Base-by-base conservation (phyloP, 2,113 vertebrate species). In the Sitta europaea region DNA sequence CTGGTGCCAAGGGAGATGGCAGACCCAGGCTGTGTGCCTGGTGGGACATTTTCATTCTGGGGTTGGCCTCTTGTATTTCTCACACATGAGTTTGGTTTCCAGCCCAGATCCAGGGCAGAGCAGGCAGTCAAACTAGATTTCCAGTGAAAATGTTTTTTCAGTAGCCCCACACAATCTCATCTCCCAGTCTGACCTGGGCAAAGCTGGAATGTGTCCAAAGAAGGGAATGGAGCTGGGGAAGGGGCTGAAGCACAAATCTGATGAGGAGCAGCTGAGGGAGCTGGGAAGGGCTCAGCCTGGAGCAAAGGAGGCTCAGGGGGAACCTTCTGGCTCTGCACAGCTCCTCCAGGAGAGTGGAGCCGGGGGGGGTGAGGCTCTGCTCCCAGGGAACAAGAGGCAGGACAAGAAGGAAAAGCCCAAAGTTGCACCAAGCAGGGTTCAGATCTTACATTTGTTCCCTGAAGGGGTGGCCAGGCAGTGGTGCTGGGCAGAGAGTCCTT, bases 11-110 rank as follows among this genome's bases (percentile, higher is more conserved):
- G 24, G 18, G 68, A 63, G 63, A 13, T 35, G 67, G 36, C 58
- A 92, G 80, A 19, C 33, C 11, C 43, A 35, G 36, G 2, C 50
- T 12, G 4, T 29, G 20, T 40, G 10, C 29, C 31, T 29, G 31
- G 6, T 3, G 17, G 6, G 24, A 42, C 6, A 2, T 71, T 73
- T 47, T 17, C 14, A 1, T 35, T n/a, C 50, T 31, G 59, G 29
- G 25, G 36, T 7, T 84, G 72, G 8, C 33, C 55, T 48, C 10
- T 36, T 36, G 23, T 4, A 5, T 14, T 90, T 48, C 78, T 58
- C 9, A 11, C 7, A 1, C 0, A 3, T 1, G 3, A 29, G 14
- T 65, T 81, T 31, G 40, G 23, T 40, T 74, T 70, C 13, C 63
- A 91, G 6, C n/a, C 15, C 33, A 14, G 55, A 27, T 23, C 20